Conservation (phyloP, 1,140 invertebrate genomes). For the Sarcophaga bullata region DNA sequence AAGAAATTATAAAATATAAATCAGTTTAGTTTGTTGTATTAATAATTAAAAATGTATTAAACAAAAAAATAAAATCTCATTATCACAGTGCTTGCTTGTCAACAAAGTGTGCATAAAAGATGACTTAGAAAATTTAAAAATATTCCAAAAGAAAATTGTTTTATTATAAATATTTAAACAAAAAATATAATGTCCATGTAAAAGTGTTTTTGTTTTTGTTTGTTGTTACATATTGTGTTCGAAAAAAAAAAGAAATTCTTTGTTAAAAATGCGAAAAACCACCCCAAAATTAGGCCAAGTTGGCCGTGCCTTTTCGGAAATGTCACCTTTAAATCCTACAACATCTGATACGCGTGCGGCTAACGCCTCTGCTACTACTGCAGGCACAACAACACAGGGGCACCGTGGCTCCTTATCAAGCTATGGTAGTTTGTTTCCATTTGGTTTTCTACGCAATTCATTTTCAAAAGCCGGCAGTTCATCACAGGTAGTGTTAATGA, state of each 20-base stretch:
- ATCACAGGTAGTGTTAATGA: slow-evolving; percentile 50
- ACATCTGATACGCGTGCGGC: slow-evolving; percentile 31
- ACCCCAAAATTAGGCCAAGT: slow-evolving; percentile 55
- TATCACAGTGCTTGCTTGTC: neutral
- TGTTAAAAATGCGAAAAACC: slow-evolving; percentile 51
- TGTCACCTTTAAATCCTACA: slow-evolving; percentile 60
- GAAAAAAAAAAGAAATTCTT: too few species aligned
- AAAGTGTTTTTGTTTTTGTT: slow-evolving; percentile 3
- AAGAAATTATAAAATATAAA: too few species aligned
- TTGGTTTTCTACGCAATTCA: slow-evolving; percentile 56
- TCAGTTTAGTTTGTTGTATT: neutral
- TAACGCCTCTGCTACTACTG: slow-evolving; percentile 45
- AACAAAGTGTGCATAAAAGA: neutral
- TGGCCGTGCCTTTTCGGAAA: slow-evolving; percentile 62
- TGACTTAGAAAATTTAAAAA: neutral
- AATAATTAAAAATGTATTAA: too few species aligned
- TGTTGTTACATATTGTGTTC: slow-evolving; percentile 1
- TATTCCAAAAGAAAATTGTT: neutral
- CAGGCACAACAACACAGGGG: slow-evolving; percentile 48
- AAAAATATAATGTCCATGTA: too few species aligned
- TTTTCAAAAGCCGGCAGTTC: slow-evolving; percentile 56
- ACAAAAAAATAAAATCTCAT: neutral
- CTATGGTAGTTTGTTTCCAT: slow-evolving; percentile 63
- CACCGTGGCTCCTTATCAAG: slow-evolving; percentile 50
- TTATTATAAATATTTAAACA: too few species aligned